phyloP scores from a whole-genome alignment of 2,797 vertebrate genomes.

The Micropoecilia bifurca region DNA sequence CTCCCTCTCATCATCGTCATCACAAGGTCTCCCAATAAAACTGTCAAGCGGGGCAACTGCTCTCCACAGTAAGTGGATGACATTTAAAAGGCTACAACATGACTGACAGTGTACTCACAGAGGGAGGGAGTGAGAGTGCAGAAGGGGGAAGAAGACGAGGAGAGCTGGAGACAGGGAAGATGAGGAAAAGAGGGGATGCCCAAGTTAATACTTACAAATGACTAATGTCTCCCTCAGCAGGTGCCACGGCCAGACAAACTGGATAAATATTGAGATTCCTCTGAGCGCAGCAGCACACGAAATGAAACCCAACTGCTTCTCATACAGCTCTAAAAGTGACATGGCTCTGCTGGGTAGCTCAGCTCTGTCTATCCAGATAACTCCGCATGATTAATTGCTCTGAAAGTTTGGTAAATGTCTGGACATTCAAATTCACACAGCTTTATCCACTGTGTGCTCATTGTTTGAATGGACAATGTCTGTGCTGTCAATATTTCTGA shows the following conservation, averaged over 20 bases:
- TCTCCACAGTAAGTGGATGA: slow-evolving; percentile 79
- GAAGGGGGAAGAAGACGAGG: slow-evolving; percentile 54
- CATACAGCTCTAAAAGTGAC: slow-evolving; percentile 64
- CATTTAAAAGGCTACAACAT: slow-evolving; percentile 83
- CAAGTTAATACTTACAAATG: slow-evolving; percentile 85
- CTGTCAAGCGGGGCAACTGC: slow-evolving; percentile 81
- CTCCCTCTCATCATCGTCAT: slow-evolving; percentile 72
- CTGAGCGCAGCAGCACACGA: slow-evolving; percentile 70
- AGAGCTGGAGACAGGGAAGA: slow-evolving; percentile 62
- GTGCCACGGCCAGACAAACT: slow-evolving; percentile 81
- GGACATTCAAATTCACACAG: slow-evolving; percentile 21
- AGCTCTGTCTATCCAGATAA: slow-evolving; percentile 57
- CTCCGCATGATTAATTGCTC: slow-evolving; percentile 63
- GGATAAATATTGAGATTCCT: slow-evolving; percentile 83
- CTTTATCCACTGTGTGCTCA: slow-evolving; percentile 30
- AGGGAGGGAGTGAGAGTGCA: slow-evolving; percentile 79
- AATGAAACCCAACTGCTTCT: slow-evolving; percentile 80
- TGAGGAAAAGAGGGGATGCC: slow-evolving; percentile 77
- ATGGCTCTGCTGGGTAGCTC: slow-evolving; percentile 52
- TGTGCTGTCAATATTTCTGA: slow-evolving; percentile 30
- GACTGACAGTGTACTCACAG: slow-evolving; percentile 82
- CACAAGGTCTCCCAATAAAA: slow-evolving; percentile 79
- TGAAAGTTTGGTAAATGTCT: slow-evolving; percentile 54
- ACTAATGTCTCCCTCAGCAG: slow-evolving; percentile 85
- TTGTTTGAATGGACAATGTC: slow-evolving; percentile 10